phyloP scores from a whole-genome alignment of 2,888 invertebrate species.

The Linnaemya tessellans region DNA sequence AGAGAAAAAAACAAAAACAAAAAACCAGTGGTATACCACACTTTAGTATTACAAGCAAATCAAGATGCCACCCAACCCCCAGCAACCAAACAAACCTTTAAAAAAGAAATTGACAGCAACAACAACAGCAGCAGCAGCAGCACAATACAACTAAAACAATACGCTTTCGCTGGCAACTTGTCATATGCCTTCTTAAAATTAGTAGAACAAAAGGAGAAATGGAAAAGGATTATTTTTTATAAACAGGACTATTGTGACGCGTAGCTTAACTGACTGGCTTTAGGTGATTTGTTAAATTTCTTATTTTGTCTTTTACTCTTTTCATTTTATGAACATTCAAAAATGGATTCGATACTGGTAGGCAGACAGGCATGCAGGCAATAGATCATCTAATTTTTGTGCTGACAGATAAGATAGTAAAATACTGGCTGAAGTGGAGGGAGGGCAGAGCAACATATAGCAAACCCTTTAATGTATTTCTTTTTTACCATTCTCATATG shows the following conservation, averaged over 20 bases:
- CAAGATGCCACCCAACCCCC: conserved; percentile 47
- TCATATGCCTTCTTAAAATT: conserved; percentile 51
- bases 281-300: conserved; percentile 66
- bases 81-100: not conserved
- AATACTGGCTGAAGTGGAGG: not conserved
- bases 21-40: conserved; percentile 66
- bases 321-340: conserved; percentile 62
- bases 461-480: conserved; percentile 8
- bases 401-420: conserved; percentile 6
- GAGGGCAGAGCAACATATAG: not conserved
- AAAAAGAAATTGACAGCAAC: conserved; percentile 36
- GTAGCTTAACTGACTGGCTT: conserved; percentile 35
- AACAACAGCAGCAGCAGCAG: conserved; percentile 5
- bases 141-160: conserved; percentile 40
- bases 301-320: conserved; percentile 43
- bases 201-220: not conserved
- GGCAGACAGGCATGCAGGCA: conserved; percentile 25
- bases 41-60: conserved; percentile 64
- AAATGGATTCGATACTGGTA: conserved; percentile 59
- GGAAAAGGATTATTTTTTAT: conserved; percentile 35
- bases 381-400: conserved; percentile 56
- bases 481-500: conserved; percentile 6
- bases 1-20: conserved; percentile 17
- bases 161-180: conserved; percentile 27
- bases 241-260: not conserved